These are phyloP conservation scores for Drosophila oshimai DNA, from an alignment of 1,140 invertebrate genomes.

Conservation along the genomic window DNA sequence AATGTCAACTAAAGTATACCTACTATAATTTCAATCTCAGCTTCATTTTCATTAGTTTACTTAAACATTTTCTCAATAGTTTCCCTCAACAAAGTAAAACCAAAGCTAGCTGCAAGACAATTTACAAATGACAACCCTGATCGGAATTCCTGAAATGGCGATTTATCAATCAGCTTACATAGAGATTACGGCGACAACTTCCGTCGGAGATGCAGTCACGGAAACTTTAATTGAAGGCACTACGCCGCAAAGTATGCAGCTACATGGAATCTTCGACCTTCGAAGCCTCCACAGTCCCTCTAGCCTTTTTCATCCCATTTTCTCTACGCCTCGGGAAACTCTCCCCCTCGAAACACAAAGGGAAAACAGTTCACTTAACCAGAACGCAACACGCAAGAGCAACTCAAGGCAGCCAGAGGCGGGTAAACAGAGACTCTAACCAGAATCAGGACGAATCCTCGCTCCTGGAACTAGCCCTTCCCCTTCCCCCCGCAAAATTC, in stretches of 20 bases:
- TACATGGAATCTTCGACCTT: neutral
- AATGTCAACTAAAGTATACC: too few relatives aligned
- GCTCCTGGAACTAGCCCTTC: neutral
- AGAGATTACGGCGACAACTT: conserved; percentile 13
- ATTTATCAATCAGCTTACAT: conserved; percentile 36
- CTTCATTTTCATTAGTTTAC: too few relatives aligned
- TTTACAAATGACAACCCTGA: neutral
- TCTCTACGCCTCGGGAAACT: neutral
- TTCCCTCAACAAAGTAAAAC: neutral
- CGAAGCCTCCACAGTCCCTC: neutral
- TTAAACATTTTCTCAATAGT: too few relatives aligned
- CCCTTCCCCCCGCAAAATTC: conserved; percentile 30
- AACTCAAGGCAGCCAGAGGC: conserved; percentile 48
- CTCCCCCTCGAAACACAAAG: conserved; percentile 1
- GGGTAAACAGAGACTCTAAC: conserved; percentile 45
- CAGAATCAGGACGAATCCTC: conserved; percentile 20
- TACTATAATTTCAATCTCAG: too few relatives aligned
- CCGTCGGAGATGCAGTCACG: conserved; percentile 13
- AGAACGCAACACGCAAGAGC: conserved; percentile 76
- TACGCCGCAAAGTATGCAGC: conserved; percentile 33
- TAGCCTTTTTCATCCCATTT: neutral
- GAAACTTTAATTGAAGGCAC: conserved; percentile 39
- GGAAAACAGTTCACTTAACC: conserved; percentile 68
- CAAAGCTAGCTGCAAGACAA: neutral
- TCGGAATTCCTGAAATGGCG: neutral